Conservation (phyloP, 1,140 invertebrate genomes). For the Scaptomyza montana region DNA sequence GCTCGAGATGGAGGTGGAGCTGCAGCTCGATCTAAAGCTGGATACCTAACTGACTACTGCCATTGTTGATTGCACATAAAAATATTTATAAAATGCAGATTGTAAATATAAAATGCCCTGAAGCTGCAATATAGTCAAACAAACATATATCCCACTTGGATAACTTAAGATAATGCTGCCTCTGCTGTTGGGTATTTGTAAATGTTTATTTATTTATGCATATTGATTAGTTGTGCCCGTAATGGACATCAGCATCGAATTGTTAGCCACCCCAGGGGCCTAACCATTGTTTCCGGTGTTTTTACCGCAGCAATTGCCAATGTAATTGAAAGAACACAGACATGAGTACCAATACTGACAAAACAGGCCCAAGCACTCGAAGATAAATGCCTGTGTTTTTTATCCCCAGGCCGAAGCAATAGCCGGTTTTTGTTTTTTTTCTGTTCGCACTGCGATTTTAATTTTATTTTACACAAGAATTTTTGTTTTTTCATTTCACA, state of each 20-base stretch:
- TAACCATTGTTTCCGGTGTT: conserved; percentile 46
- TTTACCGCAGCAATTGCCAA: conserved; percentile 77
- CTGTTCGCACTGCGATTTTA: conserved; percentile 70
- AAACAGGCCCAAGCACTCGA: conserved; percentile 24
- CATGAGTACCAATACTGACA: conserved; percentile 13
- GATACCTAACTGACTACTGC: conserved; percentile 32
- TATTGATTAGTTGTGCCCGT: conserved; percentile 64
- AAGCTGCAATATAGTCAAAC: neutral
- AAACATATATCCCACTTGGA: conserved; percentile 9
- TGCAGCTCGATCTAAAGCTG: neutral
- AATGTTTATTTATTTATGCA: conserved; percentile 76
- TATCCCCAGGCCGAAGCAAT: conserved; percentile 32
- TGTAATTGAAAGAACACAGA: conserved; percentile 73
- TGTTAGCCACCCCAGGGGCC: conserved; percentile 30
- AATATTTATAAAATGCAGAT: conserved; percentile 82
- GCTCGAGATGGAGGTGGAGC: conserved; percentile 1
- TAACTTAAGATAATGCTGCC: conserved; percentile 1
- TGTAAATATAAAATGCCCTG: conserved; percentile 67
- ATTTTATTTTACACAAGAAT: conserved; percentile 65
- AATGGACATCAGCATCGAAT: conserved; percentile 22
- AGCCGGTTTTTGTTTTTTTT: conserved; percentile 51
- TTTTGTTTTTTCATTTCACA: conserved; percentile 72
- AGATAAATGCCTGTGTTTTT: conserved; percentile 43
- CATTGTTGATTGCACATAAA: conserved; percentile 76
- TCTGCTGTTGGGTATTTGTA: conserved; percentile 51